phyloP scores from a whole-genome alignment of 2,113 vertebrate genomes.

The Poeciliopsis turrubarensis region DNA sequence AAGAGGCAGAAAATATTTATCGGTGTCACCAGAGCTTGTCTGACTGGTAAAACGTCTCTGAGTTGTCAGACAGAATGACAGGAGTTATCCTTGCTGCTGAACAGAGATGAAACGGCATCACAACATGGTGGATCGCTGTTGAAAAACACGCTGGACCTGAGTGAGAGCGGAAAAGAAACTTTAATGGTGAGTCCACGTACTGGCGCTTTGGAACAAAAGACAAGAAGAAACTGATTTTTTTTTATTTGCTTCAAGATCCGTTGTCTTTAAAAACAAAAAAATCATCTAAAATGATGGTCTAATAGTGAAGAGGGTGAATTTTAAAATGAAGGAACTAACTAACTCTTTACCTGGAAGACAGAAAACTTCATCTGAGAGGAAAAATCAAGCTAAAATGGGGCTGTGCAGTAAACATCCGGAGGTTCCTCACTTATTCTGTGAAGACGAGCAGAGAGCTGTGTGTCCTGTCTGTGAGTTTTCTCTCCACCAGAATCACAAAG shows the following conservation, averaged over 20 bases:
- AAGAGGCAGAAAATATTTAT: neutral
- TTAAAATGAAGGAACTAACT: neutral
- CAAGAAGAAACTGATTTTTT: neutral
- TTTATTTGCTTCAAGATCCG: constrained; percentile 1
- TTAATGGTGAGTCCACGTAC: neutral
- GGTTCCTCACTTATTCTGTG: constrained; percentile 12
- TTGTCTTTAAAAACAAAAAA: constrained; percentile 28
- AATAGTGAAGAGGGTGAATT: neutral
- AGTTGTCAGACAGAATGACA: neutral
- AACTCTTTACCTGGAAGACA: neutral
- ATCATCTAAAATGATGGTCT: neutral
- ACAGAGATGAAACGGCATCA: neutral
- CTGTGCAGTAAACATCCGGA: neutral
- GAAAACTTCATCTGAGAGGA: neutral
- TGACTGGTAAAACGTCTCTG: neutral
- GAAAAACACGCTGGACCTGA: neutral
- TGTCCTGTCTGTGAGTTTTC: constrained; percentile 4
- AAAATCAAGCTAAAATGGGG: neutral
- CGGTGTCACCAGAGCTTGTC: neutral
- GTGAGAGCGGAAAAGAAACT: neutral
- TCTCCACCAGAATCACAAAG: constrained; percentile 8
- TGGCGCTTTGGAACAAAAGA: neutral
- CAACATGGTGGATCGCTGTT: neutral
- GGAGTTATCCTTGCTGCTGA: neutral
- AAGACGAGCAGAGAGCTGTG: constrained; percentile 5